phyloP scores from a whole-genome alignment of 2,888 invertebrate species.

The Notodonta dromedarius region DNA sequence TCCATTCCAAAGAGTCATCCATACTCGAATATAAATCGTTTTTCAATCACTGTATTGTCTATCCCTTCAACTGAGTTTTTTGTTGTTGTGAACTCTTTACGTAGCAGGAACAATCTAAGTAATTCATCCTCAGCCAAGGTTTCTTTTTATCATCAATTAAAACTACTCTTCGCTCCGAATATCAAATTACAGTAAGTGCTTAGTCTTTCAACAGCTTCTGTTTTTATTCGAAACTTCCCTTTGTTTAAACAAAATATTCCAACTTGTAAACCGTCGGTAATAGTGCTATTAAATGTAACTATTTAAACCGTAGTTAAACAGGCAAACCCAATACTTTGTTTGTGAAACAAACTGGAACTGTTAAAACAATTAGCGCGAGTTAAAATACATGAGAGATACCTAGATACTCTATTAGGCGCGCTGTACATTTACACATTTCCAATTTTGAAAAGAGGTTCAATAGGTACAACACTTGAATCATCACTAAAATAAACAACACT shows the following conservation, averaged over 20 bases:
- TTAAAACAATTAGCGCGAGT: constrained; percentile 26
- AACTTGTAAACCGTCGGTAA: constrained; percentile 35
- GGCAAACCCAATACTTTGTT: constrained; percentile 35
- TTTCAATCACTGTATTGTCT: too few species aligned
- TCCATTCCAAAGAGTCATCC: too few species aligned
- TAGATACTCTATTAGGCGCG: not conserved
- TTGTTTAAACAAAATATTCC: constrained; percentile 26
- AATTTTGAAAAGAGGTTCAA: too few species aligned
- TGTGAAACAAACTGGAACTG: constrained; percentile 31
- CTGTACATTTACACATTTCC: constrained; percentile 7
- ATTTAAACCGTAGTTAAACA: constrained; percentile 39
- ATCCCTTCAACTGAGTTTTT: too few species aligned
- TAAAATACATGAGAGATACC: constrained; percentile 5
- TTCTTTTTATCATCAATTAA: not conserved
- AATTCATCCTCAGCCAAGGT: too few species aligned
- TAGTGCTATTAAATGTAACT: constrained; percentile 35
- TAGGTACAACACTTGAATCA: too few species aligned
- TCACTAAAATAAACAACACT: too few species aligned
- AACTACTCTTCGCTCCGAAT: not conserved
- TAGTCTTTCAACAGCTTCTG: constrained; percentile 17
- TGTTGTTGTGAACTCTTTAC: too few species aligned
- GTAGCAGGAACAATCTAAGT: too few species aligned
- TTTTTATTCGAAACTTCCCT: constrained; percentile 27
- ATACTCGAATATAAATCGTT: too few species aligned
- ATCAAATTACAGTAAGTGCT: not conserved